These are phyloP conservation scores for Mastomys natalensis DNA, from an alignment of 2,113 vertebrate genomes.

Conservation along the genomic window DNA sequence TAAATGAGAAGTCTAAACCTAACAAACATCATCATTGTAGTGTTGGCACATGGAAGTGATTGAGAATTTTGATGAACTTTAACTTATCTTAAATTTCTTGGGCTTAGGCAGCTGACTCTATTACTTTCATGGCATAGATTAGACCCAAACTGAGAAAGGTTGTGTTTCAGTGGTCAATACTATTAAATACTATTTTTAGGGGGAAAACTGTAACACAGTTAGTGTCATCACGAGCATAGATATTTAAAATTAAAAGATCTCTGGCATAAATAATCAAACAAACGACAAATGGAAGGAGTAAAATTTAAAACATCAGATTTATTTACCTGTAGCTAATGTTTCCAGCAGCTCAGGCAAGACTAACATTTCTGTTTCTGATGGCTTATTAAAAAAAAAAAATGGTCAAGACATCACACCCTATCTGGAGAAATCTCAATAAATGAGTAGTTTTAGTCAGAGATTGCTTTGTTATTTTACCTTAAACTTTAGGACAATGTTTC, in stretches of 20 bases:
- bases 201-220: neutral
- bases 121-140: slow-evolving; percentile 52
- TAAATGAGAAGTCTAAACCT: slow-evolving; percentile 57
- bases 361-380: neutral
- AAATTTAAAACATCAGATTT: neutral
- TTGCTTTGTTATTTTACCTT: neutral
- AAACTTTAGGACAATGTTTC: neutral
- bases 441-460: neutral
- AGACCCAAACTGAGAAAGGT: slow-evolving; percentile 32
- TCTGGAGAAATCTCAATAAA: neutral
- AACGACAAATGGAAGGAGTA: neutral
- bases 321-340: neutral
- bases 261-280: neutral
- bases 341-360: neutral
- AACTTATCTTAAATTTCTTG: slow-evolving; percentile 46
- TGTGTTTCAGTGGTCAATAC: slow-evolving; percentile 28
- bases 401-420: neutral
- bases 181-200: slow-evolving; percentile 33
- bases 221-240: neutral
- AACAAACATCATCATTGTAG: slow-evolving; percentile 51
- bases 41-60: slow-evolving; percentile 59
- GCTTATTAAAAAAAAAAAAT: neutral
- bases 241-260: neutral
- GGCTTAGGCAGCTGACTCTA: slow-evolving; percentile 49
- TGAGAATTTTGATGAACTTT: slow-evolving; percentile 63